phyloP scores from a whole-genome alignment of 2,797 vertebrate species.

The Austrolebias charrua region DNA sequence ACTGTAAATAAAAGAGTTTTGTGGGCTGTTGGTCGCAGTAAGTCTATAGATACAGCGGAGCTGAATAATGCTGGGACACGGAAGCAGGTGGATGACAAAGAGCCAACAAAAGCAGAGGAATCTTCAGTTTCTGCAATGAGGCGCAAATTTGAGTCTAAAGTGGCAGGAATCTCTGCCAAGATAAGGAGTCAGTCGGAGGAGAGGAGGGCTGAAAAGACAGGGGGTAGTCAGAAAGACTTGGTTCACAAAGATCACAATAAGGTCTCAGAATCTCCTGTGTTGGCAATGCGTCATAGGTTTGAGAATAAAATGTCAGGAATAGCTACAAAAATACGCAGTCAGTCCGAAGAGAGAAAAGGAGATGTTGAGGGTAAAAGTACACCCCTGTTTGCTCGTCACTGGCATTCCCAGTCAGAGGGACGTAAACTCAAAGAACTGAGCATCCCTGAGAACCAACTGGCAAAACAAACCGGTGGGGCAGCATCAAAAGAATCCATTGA shows the following conservation, averaged over 20 bases:
- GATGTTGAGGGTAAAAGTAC: constrained; percentile 79
- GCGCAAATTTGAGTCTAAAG: constrained; percentile 88
- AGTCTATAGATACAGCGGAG: constrained; percentile 82
- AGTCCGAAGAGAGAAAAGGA: constrained; percentile 81
- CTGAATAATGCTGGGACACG: constrained; percentile 59
- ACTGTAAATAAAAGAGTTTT: constrained; percentile 77
- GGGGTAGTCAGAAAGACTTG: constrained; percentile 53
- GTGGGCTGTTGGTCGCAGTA: constrained; percentile 82
- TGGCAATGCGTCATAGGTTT: constrained; percentile 84
- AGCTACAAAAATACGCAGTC: constrained; percentile 82
- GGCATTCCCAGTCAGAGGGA: constrained; percentile 86
- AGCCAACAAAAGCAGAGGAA: constrained; percentile 71
- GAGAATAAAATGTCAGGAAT: constrained; percentile 85
- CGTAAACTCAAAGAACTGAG: constrained; percentile 82
- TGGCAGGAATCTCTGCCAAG: constrained; percentile 87
- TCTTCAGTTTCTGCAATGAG: constrained; percentile 86
- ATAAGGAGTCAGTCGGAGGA: constrained; percentile 85
- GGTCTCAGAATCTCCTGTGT: constrained; percentile 80
- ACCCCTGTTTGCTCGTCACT: constrained; percentile 78
- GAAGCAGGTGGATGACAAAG: constrained; percentile 49
- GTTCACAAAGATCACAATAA: constrained; percentile 59
- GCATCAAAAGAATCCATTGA: constrained; percentile 88
- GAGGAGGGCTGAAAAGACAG: constrained; percentile 66
- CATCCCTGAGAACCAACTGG: constrained; percentile 84
- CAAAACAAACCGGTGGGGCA: constrained; percentile 60